phyloP scores from a whole-genome alignment of 2,797 vertebrate species.

The Brachymystax lenok region DNA sequence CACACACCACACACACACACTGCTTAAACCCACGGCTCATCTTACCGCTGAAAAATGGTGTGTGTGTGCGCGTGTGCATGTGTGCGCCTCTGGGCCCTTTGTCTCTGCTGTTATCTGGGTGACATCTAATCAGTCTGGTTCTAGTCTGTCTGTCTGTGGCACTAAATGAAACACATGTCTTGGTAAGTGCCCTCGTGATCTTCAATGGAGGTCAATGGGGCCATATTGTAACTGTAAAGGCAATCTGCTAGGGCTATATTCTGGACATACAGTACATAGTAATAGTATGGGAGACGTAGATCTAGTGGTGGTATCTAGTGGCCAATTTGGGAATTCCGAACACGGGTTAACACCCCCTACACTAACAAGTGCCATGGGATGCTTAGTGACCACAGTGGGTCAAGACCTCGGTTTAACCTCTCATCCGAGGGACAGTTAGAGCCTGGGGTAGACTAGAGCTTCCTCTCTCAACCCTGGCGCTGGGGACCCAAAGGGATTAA shows the following conservation, averaged over 20 bases:
- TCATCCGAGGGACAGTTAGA: too few relatives aligned
- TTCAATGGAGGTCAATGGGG: too few relatives aligned
- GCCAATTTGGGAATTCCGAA: background rate
- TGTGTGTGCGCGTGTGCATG: background rate
- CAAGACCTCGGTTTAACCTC: too few relatives aligned
- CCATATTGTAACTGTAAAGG: background rate
- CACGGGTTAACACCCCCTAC: background rate
- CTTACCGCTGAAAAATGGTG: conserved; percentile 34
- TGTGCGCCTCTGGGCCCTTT: background rate
- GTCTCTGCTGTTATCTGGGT: background rate
- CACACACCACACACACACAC: background rate
- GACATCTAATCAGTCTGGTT: background rate
- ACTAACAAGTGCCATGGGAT: background rate
- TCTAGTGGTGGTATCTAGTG: background rate
- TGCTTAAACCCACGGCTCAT: conserved; percentile 27
- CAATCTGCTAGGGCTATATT: background rate
- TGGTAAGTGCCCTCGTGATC: too few relatives aligned
- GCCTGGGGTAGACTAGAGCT: too few relatives aligned
- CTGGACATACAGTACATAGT: too few relatives aligned
- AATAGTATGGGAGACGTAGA: background rate
- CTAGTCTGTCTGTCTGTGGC: too few relatives aligned
- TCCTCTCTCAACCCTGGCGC: background rate
- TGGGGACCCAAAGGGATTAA: background rate
- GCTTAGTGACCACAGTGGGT: too few relatives aligned
- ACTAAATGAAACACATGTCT: too few relatives aligned